These are phyloP conservation scores for Enoplosus armatus DNA, from an alignment of 2,797 vertebrate genomes.

Conservation along the genomic window DNA sequence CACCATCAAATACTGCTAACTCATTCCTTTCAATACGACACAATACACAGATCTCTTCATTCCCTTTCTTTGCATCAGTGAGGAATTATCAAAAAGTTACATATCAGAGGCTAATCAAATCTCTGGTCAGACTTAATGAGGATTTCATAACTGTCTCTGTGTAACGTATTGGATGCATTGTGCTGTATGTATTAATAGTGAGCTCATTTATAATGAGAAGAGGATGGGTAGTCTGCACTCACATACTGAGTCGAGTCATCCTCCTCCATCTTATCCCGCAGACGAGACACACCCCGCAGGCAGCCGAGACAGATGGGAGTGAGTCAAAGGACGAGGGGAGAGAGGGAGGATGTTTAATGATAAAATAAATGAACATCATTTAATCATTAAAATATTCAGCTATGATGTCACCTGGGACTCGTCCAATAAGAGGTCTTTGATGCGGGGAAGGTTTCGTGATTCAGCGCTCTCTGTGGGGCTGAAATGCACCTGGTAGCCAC, in stretches of 20 bases:
- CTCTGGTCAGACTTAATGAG: constrained; percentile 29
- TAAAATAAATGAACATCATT: constrained; percentile 45
- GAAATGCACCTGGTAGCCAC: constrained; percentile 96
- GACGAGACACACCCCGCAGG: constrained; percentile 70
- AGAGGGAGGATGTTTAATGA: constrained; percentile 54
- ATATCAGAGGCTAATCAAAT: constrained; percentile 36
- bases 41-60: constrained; percentile 11
- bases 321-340: constrained; percentile 66
- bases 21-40: constrained; percentile 11
- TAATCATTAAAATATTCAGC: constrained; percentile 46
- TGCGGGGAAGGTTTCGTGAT: constrained; percentile 90
- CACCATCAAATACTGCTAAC: constrained; percentile 30
- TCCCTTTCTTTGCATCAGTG: constrained; percentile 3
- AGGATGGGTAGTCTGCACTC: constrained; percentile 81
- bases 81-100: constrained; percentile 4
- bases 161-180: constrained; percentile 26
- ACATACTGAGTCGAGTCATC: constrained; percentile 96
- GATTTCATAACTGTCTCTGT: constrained; percentile 28
- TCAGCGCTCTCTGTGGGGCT: constrained; percentile 89
- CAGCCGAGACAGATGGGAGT: constrained; percentile 71
- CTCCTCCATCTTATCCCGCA: constrained; percentile 90
- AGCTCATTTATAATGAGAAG: constrained; percentile 55
- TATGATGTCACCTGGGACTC: constrained; percentile 90
- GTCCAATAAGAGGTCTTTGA: constrained; percentile 94
- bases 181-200: constrained; percentile 46